A percentile compares a stretch with the other conserved stretches of the same genome.
Conservation (phyloP, 2,888 invertebrate genomes). For the Dicyrtomina minuta region DNA sequence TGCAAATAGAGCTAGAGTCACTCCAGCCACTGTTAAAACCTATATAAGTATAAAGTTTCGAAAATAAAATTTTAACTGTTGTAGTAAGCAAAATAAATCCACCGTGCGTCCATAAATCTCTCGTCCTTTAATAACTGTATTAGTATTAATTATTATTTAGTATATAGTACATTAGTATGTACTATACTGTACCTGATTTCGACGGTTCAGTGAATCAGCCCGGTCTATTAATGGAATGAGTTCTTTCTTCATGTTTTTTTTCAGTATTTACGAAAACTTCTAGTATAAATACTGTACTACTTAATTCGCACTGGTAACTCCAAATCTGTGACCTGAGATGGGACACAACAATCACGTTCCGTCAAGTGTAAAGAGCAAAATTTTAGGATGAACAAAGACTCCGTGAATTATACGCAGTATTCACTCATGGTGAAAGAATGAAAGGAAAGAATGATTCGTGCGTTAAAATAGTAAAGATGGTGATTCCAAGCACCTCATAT, state of each 20-base stretch:
- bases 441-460: too few species aligned
- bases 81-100: too few species aligned
- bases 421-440: too few species aligned
- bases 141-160: too few species aligned
- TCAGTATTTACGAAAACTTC: background rate
- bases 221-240: constrained; percentile 49
- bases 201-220: constrained; percentile 43
- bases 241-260: constrained; percentile 42
- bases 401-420: too few species aligned
- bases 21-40: constrained; percentile 51
- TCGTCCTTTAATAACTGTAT: too few species aligned
- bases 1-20: constrained; percentile 44
- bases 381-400: too few species aligned
- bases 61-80: background rate
- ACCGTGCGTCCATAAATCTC: too few species aligned
- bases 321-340: background rate
- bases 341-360: background rate
- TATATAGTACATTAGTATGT: background rate
- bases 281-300: too few species aligned
- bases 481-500: too few species aligned
- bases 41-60: constrained; percentile 7
- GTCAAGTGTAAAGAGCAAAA: background rate
- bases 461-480: too few species aligned
- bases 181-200: constrained; percentile 44
- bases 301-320: background rate